A percentile compares a stretch with the other conserved stretches of the same genome.
These are phyloP conservation scores for Upupa epops DNA, from an alignment of 2,113 vertebrate species.

Conservation along the genomic window DNA sequence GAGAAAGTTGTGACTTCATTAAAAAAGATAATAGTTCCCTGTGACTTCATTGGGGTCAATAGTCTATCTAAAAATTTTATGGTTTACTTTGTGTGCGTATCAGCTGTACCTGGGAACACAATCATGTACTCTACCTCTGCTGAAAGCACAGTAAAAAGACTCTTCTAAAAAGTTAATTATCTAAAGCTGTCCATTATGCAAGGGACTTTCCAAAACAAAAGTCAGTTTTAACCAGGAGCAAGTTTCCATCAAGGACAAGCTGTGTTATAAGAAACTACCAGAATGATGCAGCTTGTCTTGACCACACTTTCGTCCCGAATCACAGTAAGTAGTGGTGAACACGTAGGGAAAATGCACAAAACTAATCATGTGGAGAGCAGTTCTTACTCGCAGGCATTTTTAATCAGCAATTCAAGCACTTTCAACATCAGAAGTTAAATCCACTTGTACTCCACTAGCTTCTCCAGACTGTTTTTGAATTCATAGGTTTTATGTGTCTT, in stretches of 20 bases:
- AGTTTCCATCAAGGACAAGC: neutral
- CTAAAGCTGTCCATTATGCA: neutral
- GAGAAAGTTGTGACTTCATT: neutral
- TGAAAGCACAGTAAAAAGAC: neutral
- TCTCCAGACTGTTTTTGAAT: neutral
- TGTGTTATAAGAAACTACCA: neutral
- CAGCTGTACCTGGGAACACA: neutral
- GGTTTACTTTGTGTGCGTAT: neutral
- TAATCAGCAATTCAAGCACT: neutral
- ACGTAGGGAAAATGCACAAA: neutral
- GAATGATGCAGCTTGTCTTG: neutral
- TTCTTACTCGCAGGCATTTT: neutral
- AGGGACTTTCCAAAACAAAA: neutral
- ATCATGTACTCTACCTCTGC: neutral
- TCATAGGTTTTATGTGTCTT: neutral
- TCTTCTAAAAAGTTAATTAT: neutral
- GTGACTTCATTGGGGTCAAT: neutral
- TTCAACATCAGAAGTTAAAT: neutral
- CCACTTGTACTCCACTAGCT: neutral
- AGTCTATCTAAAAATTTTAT: neutral
- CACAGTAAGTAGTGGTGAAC: neutral
- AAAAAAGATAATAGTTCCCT: neutral
- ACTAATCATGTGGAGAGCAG: neutral
- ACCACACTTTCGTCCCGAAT: neutral
- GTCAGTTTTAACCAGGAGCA: neutral